Conservation (phyloP, 2,888 invertebrate species). For the Andrena praecox region DNA sequence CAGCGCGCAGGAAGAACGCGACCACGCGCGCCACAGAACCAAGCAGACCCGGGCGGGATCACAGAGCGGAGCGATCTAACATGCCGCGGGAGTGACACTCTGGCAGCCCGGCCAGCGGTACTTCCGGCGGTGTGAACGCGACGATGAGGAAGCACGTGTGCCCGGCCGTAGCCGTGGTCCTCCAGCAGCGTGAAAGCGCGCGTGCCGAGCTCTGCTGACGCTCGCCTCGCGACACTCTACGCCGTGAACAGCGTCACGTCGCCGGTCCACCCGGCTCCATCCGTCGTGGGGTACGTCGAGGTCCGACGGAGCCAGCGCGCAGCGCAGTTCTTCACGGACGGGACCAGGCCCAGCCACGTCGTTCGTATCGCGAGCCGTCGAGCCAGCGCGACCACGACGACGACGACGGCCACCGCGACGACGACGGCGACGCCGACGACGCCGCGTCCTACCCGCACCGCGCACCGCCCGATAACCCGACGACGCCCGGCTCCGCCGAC, state of each 20-base stretch:
- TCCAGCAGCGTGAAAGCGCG: conserved; percentile 48
- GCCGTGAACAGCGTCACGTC: conserved; percentile 40
- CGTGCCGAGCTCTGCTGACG: conserved; percentile 80
- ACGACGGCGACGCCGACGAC: neutral
- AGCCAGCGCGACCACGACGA: conserved; percentile 1
- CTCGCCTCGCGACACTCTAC: conserved; percentile 55
- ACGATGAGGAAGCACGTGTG: conserved; percentile 81
- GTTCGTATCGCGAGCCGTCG: neutral
- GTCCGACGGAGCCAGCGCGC: conserved; percentile 38
- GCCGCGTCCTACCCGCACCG: neutral
- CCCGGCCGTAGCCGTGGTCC: conserved; percentile 62
- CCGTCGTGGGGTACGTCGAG: conserved; percentile 47
- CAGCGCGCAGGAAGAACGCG: neutral
- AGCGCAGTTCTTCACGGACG: conserved; percentile 6
- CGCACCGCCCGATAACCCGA: neutral
- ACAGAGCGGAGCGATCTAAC: conserved; percentile 19
- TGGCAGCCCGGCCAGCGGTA: conserved; percentile 33
- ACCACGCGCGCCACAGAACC: neutral
- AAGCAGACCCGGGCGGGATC: no score
- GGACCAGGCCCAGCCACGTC: neutral
- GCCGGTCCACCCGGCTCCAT: conserved; percentile 51
- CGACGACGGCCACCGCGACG: conserved; percentile 2
- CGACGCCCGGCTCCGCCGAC: neutral
- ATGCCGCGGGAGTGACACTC: conserved; percentile 70
- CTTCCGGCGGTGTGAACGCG: conserved; percentile 52